These are phyloP conservation scores for Eulemur macaco DNA, from an alignment of 2,113 vertebrate genomes.

Conservation along the genomic window DNA sequence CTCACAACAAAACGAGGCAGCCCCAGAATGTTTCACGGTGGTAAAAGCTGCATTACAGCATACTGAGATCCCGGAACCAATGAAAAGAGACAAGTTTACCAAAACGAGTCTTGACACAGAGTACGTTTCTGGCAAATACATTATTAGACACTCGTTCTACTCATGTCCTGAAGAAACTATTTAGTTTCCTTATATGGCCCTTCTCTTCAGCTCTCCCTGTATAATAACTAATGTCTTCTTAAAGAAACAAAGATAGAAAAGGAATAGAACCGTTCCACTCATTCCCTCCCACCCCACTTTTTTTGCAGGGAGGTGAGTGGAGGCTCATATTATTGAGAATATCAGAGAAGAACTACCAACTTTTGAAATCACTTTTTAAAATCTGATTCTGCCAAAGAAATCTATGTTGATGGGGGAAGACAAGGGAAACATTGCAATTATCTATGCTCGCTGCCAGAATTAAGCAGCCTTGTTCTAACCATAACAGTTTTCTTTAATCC, in stretches of 20 bases:
- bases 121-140: slow-evolving; percentile 70
- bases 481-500: neutral
- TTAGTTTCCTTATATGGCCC: slow-evolving; percentile 85
- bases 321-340: neutral
- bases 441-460: neutral
- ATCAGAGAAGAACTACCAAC: neutral
- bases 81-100: slow-evolving; percentile 78
- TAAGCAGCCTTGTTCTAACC: neutral
- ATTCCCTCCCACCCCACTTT: neutral
- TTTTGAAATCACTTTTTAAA: slow-evolving; percentile 58
- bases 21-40: slow-evolving; percentile 65
- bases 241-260: slow-evolving; percentile 66
- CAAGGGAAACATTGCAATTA: neutral
- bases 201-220: slow-evolving; percentile 64
- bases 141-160: slow-evolving; percentile 55
- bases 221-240: slow-evolving; percentile 55
- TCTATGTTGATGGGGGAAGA: neutral
- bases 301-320: neutral
- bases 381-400: slow-evolving; percentile 42
- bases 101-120: slow-evolving; percentile 70
- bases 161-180: slow-evolving; percentile 39
- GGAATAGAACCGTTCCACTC: slow-evolving; percentile 62
- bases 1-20: slow-evolving; percentile 63
- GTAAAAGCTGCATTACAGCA: slow-evolving; percentile 68
- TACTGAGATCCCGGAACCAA: slow-evolving; percentile 70